A percentile compares a stretch with the other conserved stretches of the same genome.
Evolutionary conservation across 2,888 invertebrate species (phyloP).

Genomic region (Smittia sp.): DNA sequence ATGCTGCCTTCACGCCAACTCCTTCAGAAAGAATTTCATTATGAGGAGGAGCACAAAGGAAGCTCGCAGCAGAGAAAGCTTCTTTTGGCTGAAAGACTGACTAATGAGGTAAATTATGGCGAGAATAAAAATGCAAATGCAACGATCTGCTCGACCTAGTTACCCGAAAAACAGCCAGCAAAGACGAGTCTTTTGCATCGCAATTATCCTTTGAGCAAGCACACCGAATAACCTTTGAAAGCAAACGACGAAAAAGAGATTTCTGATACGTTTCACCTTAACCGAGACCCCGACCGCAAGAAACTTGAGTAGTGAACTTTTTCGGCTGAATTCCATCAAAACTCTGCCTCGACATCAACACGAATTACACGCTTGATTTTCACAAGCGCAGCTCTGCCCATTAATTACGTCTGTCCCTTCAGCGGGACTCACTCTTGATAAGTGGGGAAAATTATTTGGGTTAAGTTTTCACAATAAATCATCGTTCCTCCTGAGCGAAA

Average conservation of each 20-base stretch:
- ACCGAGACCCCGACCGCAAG: constrained; percentile 17
- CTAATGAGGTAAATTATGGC: background rate
- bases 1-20: no score
- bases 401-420: constrained; percentile 9
- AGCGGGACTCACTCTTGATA: background rate
- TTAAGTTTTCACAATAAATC: constrained; percentile 6
- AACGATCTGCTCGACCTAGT: constrained; percentile 3
- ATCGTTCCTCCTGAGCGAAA: background rate
- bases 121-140: constrained; percentile 24
- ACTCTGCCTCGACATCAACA: background rate
- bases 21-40: background rate
- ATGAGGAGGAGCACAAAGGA: background rate
- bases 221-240: constrained; percentile 1
- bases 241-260: background rate
- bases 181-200: background rate
- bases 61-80: background rate
- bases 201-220: constrained; percentile 4
- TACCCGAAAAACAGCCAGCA: background rate
- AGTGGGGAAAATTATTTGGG: background rate
- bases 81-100: background rate
- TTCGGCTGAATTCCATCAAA: background rate
- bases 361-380: background rate
- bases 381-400: background rate
- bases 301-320: background rate
- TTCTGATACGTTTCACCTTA: background rate